Evolutionary conservation across 2,888 invertebrate genomes (phyloP).

Genomic region (Chrysina gloriosa): DNA sequence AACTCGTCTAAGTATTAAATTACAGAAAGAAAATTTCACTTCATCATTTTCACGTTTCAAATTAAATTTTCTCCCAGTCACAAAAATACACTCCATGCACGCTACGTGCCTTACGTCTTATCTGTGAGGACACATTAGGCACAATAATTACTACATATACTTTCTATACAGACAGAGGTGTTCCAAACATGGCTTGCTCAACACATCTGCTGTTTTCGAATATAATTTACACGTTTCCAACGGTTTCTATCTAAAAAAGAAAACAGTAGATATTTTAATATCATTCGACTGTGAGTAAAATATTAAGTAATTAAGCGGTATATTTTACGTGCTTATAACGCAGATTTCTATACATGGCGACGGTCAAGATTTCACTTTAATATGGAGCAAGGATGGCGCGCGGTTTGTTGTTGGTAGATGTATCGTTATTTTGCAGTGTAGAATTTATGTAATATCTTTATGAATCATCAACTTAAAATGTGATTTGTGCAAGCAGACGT

Average conservation of each 20-base stretch:
- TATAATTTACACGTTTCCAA: constrained; percentile 7
- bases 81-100: no score
- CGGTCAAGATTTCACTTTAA: constrained; percentile 21
- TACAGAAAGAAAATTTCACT: no score
- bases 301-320: neutral
- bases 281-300: constrained; percentile 1
- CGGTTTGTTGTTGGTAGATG: neutral
- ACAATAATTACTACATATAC: no score
- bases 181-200: neutral
- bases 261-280: neutral
- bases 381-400: constrained; percentile 24
- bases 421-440: neutral
- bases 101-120: no score
- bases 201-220: neutral
- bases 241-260: neutral
- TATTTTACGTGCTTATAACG: constrained; percentile 1
- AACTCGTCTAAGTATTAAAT: no score
- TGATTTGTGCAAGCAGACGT: constrained; percentile 2
- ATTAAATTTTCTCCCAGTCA: no score
- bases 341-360: neutral
- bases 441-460: neutral
- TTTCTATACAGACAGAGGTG: neutral
- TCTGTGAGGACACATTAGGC: no score
- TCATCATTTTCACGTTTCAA: no score
- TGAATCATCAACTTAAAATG: constrained; percentile 9